Base-by-base conservation (phyloP, 2,888 invertebrate genomes). In the Eumerus sabulonum region DNA sequence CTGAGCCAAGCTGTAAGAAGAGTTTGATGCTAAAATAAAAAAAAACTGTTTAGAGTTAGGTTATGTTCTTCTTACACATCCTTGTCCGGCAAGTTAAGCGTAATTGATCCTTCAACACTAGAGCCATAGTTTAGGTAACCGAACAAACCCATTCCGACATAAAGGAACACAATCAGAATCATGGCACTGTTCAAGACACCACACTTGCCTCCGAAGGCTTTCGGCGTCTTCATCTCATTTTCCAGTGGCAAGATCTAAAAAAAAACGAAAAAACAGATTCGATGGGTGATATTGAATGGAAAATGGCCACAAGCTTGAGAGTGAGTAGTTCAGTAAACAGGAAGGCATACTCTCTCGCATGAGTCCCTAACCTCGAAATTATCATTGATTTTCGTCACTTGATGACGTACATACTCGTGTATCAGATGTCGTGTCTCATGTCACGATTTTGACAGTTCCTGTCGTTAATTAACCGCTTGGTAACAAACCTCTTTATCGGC, bases 151-250 rank as follows among this genome's bases (percentile, higher is more conserved):
- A 97, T 93, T 16, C 94, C 93, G 3, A 95, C 93, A 87, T 98
- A 98, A n/a, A 98, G 88, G 7, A 92, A 86, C 1, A 96, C 92
- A 72, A 98, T 97, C 60, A 92, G 90, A 1, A 93, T 87, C 96
- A 98, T 98, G 0, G 94, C 91, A 82, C 92, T 91, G 86, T 97
- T 98, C 12, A 98, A 90, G 0, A 98, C 96, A 1, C 98, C 98
- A 72, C 91, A 93, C 50, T 91, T 90, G 9, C 94, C 94, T 1
- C 93, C 93, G 88, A 98, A 98, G 48, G 92, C 91, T 83, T 92
- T 92, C 0, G 97, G 97, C 0, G 93, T 93, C 87, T 94, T 94
- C 98, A 98, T 98, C 87, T 96, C 96, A 87, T 98, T 98, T 88
- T 98, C 97, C 83, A 98, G 87, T 0, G 98, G 97, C 86, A 98